Evolutionary conservation across 2,113 vertebrate genomes (phyloP), one percentile per base, ranked within the genome.

Genomic region (Paracanthobrama guichenoti): DNA sequence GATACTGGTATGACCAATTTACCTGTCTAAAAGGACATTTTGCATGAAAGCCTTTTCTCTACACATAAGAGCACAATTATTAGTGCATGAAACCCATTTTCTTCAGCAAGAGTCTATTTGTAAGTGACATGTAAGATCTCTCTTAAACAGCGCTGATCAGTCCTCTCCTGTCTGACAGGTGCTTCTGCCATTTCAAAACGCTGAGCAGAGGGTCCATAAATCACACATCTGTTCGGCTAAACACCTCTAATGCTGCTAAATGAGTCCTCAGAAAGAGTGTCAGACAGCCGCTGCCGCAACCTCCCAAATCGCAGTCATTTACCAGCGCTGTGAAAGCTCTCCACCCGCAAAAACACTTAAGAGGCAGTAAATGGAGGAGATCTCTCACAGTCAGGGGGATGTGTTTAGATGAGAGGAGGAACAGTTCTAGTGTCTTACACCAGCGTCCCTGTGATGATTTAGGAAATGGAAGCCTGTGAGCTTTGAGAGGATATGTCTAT

Each of bases 181-280:
- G 66, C 78, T 59, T 72, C 31, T 72, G 73, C 64, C 46, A 85
- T 87, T 87, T 81, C 64, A 46, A 60, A 72, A 69, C 48, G 24
- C 48, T 60, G 81, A 72, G 53, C 16, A 44, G 24, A 60, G 69
- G 50, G 28, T 72, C 67, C 69, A 59, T 59, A 42, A 82, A 82
- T 82, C 81, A 82, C 69, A 82, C 81, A 42, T 59, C 50, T 60
- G 81, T 72, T 82, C 35, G 11, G 11, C 53, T 77, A 59, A 77
- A 57, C 75, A 78, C 53, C 53, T 78, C 78, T 73, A 66, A 76
- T 75, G 42, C 73, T 67, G 46, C 44, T 78, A 57, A 84, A 84
- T 26, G 35, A 46, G 48, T 81, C 55, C 46, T 85, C 80, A 60
- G 53, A 55, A 77, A 77, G 75, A 42, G 50, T 77, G 74, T 77